Percentiles rank a stretch among this genome's conserved stretches.
phyloP scores from a whole-genome alignment of 1,140 invertebrate genomes.

The Achroia grisella region DNA sequence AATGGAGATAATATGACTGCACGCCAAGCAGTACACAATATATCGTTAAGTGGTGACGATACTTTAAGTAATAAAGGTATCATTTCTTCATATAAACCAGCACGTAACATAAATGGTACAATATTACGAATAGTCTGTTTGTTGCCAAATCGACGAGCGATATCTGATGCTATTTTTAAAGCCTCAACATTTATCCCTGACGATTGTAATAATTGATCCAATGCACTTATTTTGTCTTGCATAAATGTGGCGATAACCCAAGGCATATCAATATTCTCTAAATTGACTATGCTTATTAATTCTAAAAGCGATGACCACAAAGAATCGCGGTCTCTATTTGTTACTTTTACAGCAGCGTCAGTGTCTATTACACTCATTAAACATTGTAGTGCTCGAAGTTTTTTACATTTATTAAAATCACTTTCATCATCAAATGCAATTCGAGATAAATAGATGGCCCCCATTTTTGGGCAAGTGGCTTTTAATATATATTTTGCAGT shows the following conservation, averaged over 20 bases:
- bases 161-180: conserved; percentile 51
- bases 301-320: conserved; percentile 61
- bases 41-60: conserved; percentile 38
- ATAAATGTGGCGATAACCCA: conserved; percentile 60
- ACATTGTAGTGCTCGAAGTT: conserved; percentile 68
- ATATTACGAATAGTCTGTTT: conserved; percentile 40
- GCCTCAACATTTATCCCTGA: conserved; percentile 42
- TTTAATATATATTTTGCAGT: conserved; percentile 70
- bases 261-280: conserved; percentile 64
- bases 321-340: conserved; percentile 46
- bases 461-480: conserved; percentile 68
- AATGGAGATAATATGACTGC: conserved; percentile 62
- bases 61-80: conserved; percentile 55
- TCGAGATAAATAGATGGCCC: conserved; percentile 66
- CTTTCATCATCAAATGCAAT: conserved; percentile 66
- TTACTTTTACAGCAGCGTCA: conserved; percentile 62
- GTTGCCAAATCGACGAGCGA: conserved; percentile 50
- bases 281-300: conserved; percentile 50
- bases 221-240: conserved; percentile 54
- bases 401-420: conserved; percentile 63
- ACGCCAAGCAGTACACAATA: conserved; percentile 59
- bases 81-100: conserved; percentile 52
- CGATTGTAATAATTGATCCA: conserved; percentile 55
- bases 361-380: conserved; percentile 61
- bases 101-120: conserved; percentile 44